Percentiles rank a stretch among this genome's conserved stretches.
Evolutionary conservation across 2,888 invertebrate species (phyloP).

Genomic region (Hydriomena furcata): DNA sequence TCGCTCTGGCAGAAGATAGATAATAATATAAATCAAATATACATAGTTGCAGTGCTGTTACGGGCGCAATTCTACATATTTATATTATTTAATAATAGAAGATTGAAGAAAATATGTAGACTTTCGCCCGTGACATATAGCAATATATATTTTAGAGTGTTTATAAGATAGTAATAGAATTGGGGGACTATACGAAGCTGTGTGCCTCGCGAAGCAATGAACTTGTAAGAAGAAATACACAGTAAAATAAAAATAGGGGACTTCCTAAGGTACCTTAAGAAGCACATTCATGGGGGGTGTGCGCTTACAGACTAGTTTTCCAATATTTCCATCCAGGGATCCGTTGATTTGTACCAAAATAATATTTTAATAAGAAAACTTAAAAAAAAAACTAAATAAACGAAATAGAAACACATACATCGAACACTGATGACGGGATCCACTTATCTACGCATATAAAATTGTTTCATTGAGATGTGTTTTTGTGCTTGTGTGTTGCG

Average conservation of each 20-base stretch:
- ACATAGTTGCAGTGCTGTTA: constrained; percentile 44
- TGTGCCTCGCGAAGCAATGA: constrained; percentile 77
- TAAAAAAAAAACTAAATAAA: constrained; percentile 47
- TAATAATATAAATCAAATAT: constrained; percentile 36
- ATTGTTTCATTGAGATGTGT: constrained; percentile 41
- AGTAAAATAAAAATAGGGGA: constrained; percentile 68
- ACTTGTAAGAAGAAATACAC: constrained; percentile 62
- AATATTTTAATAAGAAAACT: no score
- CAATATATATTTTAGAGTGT: constrained; percentile 55
- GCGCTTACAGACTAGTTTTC: constrained; percentile 71
- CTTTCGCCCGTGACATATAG: constrained; percentile 60
- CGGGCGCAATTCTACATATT: constrained; percentile 44
- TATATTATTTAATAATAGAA: not conserved
- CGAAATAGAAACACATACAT: constrained; percentile 55
- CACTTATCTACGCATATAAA: constrained; percentile 39
- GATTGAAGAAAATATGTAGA: constrained; percentile 37
- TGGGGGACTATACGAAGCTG: constrained; percentile 70
- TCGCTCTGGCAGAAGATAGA: constrained; percentile 33
- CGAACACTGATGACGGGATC: constrained; percentile 57
- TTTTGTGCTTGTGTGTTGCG: constrained; percentile 54
- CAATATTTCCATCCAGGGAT: constrained; percentile 73
- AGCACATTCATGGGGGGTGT: constrained; percentile 83
- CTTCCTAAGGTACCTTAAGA: constrained; percentile 69
- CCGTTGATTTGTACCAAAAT: constrained; percentile 58
- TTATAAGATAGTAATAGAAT: constrained; percentile 55